These are phyloP conservation scores for Herminia tarsipennalis DNA, from an alignment of 2,888 invertebrate species.

Conservation along the genomic window DNA sequence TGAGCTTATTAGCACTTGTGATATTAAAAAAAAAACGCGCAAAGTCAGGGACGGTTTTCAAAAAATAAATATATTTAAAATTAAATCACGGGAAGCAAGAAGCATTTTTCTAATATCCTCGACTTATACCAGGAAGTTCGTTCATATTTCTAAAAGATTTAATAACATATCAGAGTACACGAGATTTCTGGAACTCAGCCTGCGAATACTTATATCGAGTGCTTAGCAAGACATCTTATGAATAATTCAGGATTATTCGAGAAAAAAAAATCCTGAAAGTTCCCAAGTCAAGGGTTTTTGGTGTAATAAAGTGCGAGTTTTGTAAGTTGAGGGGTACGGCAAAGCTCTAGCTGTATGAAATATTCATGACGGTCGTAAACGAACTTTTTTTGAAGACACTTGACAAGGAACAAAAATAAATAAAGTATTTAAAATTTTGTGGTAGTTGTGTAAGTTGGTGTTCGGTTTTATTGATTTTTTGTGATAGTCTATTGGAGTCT, in stretches of 20 bases:
- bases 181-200: conserved; percentile 35
- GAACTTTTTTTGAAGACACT: conserved; percentile 41
- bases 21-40: too few species aligned
- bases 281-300: conserved; percentile 52
- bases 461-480: not conserved
- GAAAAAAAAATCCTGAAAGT: conserved; percentile 49
- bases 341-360: conserved; percentile 45
- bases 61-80: too few species aligned
- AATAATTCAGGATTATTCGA: conserved; percentile 53
- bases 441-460: conserved; percentile 3
- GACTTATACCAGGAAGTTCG: too few species aligned
- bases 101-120: too few species aligned
- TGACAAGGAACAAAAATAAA: conserved; percentile 46
- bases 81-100: too few species aligned
- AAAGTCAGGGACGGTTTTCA: too few species aligned
- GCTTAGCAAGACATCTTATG: conserved; percentile 44
- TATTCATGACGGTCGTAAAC: conserved; percentile 54
- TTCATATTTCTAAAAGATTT: too few species aligned
- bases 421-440: conserved; percentile 37
- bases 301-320: conserved; percentile 45
- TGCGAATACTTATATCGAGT: conserved; percentile 38
- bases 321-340: conserved; percentile 34
- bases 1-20: too few species aligned
- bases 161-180: conserved; percentile 37
- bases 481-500: too few species aligned